Evolutionary conservation across 53 echinoderm and acorn worm genomes (phyloP), one percentile per base, ranked within the genome.

Genomic region (Astropecten irregularis): DNA sequence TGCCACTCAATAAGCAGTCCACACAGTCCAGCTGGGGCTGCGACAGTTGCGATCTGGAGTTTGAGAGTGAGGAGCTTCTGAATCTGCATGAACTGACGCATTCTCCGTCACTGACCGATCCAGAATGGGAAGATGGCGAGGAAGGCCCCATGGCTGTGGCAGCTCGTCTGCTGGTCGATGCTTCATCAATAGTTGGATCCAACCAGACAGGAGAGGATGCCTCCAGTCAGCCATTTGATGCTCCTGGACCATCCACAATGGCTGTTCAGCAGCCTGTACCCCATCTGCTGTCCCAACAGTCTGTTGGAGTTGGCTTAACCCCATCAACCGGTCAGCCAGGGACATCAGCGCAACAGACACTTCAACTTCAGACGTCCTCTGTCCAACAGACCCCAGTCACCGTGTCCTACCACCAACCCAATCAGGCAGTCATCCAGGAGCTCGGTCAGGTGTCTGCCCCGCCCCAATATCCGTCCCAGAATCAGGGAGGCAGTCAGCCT

Each of bases 21-120:
- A 30, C 31, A 1, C 88, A 84, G 51, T 63, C 83, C 14, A 85
- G 76, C 18, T 93, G 86, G 86, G 71, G 84, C 14, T 95, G 96
- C 54, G 88, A 83, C 34, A 71, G 89, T 70, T 95, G 96, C 73
- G 96, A 95, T 30, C 66, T 93, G 26, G 88, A 91, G 47, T 95
- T 95, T 87, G 89, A 91, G 40, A 95, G 89, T 48, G 84, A 93
- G 40, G 83, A 83, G 19, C 63, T 93, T 36, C 50, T 95, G 49
- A 86, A 89, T 7, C 66, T 88, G 2, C 96, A 95, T 30, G 86
- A 88, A 77, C 32, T 85, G 38, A 89, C 85, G 37, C 90, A 89
- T 49, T 56, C 88, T 15, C 81, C 71, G 13, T 61, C 61, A 6
- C 62, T 82, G 87, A 69, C 68, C 6, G 77, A 87, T 29, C 83